Evolutionary conservation across 2,888 invertebrate species (phyloP), one percentile per base, ranked within the genome.

Genomic region (Trichogramma dendrolimi): DNA sequence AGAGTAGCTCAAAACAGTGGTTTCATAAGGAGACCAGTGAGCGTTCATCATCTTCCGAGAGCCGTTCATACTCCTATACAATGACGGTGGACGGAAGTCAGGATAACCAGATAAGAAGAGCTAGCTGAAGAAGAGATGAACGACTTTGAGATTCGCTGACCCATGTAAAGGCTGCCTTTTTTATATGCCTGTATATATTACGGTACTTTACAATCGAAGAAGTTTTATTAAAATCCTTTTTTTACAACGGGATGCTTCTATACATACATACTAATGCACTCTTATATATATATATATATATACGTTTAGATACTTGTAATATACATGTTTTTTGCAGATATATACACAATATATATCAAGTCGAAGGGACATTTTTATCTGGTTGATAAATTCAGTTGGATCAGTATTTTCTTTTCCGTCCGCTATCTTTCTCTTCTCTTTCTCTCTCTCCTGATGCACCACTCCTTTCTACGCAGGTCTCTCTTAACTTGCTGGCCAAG

Each of bases 341-440:
- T 27, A 27, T 27, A 27, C 27, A 27, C 27, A 27, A 27, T 27
- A 27, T 27, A 27, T 27, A 27, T 27, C 27, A 75, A 76, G 75
- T 73, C 71, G 68, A 71, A 70, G 69, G 71, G 75, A 75, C 74
- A 74, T 74, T 76, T 76, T 75, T 76, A 77, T 77, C 73, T 67
- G 70, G 63, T 70, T 69, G 75, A 77, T 76, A 75, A 77, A 77
- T 77, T 77, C 73, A 69, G 67, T 64, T 55, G 63, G 66, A 62
- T 70, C 68, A 64, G 59, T 55, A 65, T 64, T 64, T 49, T 56
- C 49, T 44, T 57, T 52, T 53, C 58, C 60, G 48, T 42, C 38
- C 55, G 27, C 41, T 55, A 56, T 53, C 48, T 62, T 55, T 55
- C 61, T 61, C 55, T 5, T 43, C 49, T 49, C 53, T 41, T 50